Percentiles rank a stretch among this genome's conserved stretches.
Conservation (phyloP, 2,888 invertebrate species). For the Caenorhabditis sp. region DNA sequence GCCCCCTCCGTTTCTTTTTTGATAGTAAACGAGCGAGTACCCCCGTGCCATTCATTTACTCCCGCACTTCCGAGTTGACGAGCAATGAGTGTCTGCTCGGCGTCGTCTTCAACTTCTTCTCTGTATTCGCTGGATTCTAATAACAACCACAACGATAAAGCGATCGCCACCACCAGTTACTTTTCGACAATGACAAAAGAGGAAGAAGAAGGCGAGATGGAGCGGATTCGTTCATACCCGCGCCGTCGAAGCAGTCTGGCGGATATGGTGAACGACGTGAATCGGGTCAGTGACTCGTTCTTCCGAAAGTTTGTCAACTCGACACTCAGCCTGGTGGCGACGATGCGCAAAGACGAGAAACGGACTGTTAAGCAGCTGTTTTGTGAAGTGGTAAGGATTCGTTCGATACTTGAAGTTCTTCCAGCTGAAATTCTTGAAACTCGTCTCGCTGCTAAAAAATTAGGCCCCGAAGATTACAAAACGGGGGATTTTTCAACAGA, state of each 20-base stretch:
- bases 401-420: too few species aligned
- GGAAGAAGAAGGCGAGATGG: conserved; percentile 20
- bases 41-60: conserved; percentile 2
- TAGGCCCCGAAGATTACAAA: too few species aligned
- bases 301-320: conserved; percentile 48
- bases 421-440: neutral
- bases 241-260: conserved; percentile 22
- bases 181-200: conserved; percentile 19
- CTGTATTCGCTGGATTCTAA: neutral
- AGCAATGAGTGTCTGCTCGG: conserved; percentile 15
- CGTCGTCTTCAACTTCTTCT: neutral
- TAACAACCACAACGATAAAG: neutral
- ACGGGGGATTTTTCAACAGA: too few species aligned
- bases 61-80: neutral
- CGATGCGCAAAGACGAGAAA: conserved; percentile 35
- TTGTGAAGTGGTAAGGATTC: conserved; percentile 39
- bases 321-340: conserved; percentile 17
- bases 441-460: neutral
- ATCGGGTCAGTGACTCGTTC: conserved; percentile 32
- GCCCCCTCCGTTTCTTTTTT: neutral
- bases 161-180: neutral
- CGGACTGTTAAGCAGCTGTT: conserved; percentile 32
- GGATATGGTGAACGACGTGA: conserved; percentile 30
- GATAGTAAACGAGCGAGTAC: too few species aligned
- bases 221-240: too few species aligned